Evolutionary conservation across 2,113 vertebrate genomes (phyloP).

Genomic region (Hiodon tergisus): DNA sequence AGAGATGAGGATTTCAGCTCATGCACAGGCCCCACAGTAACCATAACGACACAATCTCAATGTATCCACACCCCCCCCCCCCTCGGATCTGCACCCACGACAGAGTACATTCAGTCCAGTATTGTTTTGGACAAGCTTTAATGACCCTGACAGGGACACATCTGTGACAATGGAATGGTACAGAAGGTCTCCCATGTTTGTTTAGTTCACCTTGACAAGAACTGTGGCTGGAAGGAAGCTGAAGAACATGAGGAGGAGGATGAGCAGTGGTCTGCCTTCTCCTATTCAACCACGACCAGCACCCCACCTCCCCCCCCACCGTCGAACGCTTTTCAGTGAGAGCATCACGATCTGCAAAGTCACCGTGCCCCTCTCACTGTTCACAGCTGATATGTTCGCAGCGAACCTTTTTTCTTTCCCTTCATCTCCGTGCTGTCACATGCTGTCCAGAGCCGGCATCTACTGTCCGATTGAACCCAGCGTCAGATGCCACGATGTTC

Average conservation of each 20-base stretch:
- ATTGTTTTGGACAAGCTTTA: neutral
- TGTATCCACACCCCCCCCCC: neutral
- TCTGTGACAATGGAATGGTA: neutral
- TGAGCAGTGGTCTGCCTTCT: too few relatives aligned
- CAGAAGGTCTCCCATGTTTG: neutral
- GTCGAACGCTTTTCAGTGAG: neutral
- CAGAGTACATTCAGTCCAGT: constrained; percentile 17
- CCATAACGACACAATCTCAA: constrained; percentile 30
- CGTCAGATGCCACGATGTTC: too few relatives aligned
- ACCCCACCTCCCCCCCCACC: too few relatives aligned
- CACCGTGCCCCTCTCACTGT: neutral
- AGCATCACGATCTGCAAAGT: neutral
- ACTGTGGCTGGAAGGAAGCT: neutral
- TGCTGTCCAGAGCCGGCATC: neutral
- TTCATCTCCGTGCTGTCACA: neutral
- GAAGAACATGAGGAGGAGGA: neutral
- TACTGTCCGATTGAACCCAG: too few relatives aligned
- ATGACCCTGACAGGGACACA: neutral
- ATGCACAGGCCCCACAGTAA: constrained; percentile 15
- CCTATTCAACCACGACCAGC: too few relatives aligned
- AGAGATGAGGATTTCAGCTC: neutral
- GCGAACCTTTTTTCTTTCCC: too few relatives aligned
- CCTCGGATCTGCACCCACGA: neutral
- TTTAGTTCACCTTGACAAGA: neutral
- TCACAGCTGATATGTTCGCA: too few relatives aligned